Conservation (phyloP, 2,113 vertebrate genomes). For the Setophaga coronata region DNA sequence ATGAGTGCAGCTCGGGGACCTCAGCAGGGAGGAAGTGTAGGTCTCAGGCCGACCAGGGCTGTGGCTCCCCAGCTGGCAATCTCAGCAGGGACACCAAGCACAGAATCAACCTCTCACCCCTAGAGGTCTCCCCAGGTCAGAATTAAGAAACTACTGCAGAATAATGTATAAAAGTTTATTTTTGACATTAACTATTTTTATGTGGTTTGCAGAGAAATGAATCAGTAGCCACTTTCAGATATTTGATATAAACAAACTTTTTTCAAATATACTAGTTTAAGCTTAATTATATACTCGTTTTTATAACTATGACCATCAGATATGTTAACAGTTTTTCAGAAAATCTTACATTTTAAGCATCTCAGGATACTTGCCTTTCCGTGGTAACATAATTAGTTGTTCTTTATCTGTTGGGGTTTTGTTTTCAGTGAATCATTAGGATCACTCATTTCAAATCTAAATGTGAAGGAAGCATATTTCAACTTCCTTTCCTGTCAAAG, state of each 20-base stretch:
- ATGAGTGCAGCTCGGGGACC: neutral
- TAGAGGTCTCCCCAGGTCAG: constrained; percentile 61
- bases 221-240: neutral
- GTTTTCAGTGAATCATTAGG: neutral
- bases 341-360: neutral
- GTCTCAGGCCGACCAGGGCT: neutral
- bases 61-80: neutral
- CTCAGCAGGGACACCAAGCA: neutral
- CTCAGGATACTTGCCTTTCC: neutral
- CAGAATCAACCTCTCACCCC: constrained; percentile 28
- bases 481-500: neutral
- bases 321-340: neutral
- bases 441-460: neutral
- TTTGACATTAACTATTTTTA: neutral
- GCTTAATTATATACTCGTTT: neutral
- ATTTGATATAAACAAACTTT: neutral
- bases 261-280: neutral
- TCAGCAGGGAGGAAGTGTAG: rapidly evolving
- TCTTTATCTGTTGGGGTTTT: neutral
- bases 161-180: neutral
- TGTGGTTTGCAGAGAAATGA: neutral
- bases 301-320: neutral
- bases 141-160: neutral
- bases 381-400: neutral
- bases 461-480: neutral